Evolutionary conservation across 2,797 vertebrate genomes (phyloP).

Genomic region (Anas bernieri): DNA sequence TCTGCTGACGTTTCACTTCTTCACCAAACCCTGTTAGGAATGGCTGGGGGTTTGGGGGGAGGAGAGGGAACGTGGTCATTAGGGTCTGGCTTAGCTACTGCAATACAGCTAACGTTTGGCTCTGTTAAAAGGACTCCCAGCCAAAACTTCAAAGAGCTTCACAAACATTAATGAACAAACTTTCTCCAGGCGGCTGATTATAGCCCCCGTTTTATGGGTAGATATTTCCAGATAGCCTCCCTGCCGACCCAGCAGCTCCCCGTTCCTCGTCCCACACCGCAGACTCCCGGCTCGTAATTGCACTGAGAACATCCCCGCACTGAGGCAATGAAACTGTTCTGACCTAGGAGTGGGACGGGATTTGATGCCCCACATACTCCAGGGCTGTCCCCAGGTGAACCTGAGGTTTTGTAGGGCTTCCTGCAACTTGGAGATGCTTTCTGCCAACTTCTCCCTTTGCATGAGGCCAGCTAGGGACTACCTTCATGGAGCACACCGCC

Average conservation of each 20-base stretch:
- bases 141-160: constrained; percentile 36
- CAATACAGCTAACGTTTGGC: not conserved
- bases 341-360: not conserved
- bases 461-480: not conserved
- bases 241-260: not conserved
- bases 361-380: not conserved
- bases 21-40: constrained; percentile 42
- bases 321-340: not conserved
- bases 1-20: constrained; percentile 62
- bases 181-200: constrained; percentile 25
- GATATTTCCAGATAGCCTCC: constrained; percentile 41
- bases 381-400: not conserved
- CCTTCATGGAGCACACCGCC: not conserved
- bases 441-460: not conserved
- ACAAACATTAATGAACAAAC: constrained; percentile 40
- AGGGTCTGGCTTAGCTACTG: constrained; percentile 53
- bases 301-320: not conserved
- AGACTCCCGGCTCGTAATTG: constrained; percentile 6
- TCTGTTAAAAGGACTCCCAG: not conserved
- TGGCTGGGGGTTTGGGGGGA: not conserved
- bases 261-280: not conserved
- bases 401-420: not conserved
- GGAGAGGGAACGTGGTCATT: not conserved
- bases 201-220: constrained; percentile 28
- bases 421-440: not conserved